Percentiles rank a stretch among this genome's conserved stretches.
Conservation (phyloP, 2,888 invertebrate species). For the Chalcosyrphus nemorum region DNA sequence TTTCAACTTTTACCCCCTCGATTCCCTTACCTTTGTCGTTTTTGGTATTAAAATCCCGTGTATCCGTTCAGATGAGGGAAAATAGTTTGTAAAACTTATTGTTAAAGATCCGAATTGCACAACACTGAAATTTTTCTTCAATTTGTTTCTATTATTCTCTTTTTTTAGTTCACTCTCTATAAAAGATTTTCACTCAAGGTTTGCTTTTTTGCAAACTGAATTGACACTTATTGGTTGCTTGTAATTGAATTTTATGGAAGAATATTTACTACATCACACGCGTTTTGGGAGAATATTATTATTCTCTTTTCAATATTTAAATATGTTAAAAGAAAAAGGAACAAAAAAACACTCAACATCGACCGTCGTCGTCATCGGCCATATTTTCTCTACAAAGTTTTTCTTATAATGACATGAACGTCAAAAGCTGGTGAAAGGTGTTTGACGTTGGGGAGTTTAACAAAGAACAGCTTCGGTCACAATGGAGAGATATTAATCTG, state of each 20-base stretch:
- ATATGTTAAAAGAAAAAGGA: slow-evolving; percentile 5
- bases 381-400: slow-evolving; percentile 65
- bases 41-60: slow-evolving; percentile 16
- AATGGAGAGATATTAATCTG: not conserved
- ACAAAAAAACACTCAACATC: slow-evolving; percentile 12
- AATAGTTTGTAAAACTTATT: not conserved
- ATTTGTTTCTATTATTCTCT: not conserved
- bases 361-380: slow-evolving; percentile 45
- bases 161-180: not conserved
- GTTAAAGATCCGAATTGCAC: slow-evolving; percentile 3
- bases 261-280: slow-evolving; percentile 20
- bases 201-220: slow-evolving; percentile 26
- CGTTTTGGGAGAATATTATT: slow-evolving; percentile 14
- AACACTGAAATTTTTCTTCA: not conserved
- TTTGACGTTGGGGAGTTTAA: not conserved
- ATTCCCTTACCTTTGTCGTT: slow-evolving; percentile 31
- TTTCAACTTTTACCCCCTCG: not conserved
- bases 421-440: slow-evolving; percentile 12
- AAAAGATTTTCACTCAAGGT: not conserved
- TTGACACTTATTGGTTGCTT: slow-evolving; percentile 31
- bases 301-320: no score
- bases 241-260: slow-evolving; percentile 48
- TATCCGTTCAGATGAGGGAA: not conserved
- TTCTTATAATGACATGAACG: slow-evolving; percentile 37
- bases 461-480: not conserved